Conservation (phyloP, 2,113 vertebrate genomes). For the Suncus etruscus region DNA sequence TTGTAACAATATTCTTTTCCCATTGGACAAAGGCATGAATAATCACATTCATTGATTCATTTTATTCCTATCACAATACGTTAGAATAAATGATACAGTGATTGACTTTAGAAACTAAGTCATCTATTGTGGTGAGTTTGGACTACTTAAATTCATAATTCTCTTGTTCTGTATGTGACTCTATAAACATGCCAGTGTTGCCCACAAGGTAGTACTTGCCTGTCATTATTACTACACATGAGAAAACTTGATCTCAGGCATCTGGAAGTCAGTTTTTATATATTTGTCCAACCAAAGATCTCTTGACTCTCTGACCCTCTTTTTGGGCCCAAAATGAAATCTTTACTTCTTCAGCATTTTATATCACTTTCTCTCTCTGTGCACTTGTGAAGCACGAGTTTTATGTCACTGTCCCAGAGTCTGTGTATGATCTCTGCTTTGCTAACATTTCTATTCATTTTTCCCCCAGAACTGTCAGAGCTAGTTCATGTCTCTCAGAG, state of each 20-base stretch:
- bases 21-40: too few species aligned
- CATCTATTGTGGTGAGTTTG: not conserved
- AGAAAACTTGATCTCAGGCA: not conserved
- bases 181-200: not conserved
- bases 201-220: too few species aligned
- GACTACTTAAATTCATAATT: not conserved
- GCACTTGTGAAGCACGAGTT: rapidly evolving
- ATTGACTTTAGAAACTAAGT: not conserved
- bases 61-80: not conserved
- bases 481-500: not conserved
- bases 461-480: not conserved
- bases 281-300: too few species aligned
- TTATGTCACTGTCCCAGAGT: not conserved
- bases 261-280: not conserved
- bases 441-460: not conserved
- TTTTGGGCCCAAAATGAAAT: not conserved
- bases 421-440: not conserved
- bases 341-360: not conserved
- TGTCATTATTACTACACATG: not conserved
- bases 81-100: not conserved
- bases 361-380: not conserved
- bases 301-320: not conserved
- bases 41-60: too few species aligned
- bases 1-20: too few species aligned
- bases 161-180: not conserved